Percentiles rank a stretch among this genome's conserved stretches.
phyloP scores from a whole-genome alignment of 2,797 vertebrate species.

The Sylvilagus floridanus region DNA sequence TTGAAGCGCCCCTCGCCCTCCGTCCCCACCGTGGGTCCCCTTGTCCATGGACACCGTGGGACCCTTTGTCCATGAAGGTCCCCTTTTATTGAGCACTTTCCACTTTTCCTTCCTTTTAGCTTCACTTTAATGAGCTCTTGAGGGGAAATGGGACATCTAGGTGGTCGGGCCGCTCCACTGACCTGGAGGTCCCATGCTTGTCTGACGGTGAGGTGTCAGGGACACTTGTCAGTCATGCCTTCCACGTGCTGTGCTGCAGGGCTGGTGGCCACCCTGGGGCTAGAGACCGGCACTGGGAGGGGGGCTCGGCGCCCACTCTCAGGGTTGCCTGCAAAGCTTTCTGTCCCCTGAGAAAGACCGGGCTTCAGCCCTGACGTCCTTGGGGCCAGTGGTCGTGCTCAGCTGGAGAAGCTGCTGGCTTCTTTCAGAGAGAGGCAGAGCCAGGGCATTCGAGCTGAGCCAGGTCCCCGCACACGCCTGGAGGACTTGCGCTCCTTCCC shows the following conservation, averaged over 20 bases:
- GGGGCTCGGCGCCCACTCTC: not conserved
- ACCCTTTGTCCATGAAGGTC: accelerated
- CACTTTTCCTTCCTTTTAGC: not conserved
- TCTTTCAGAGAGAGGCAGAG: not conserved
- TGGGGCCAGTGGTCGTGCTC: not conserved
- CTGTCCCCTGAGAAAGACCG: not conserved
- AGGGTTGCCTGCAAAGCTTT: not conserved
- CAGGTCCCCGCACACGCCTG: too few species aligned
- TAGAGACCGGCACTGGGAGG: not conserved
- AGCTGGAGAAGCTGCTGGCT: not conserved
- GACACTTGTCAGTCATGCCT: too few species aligned
- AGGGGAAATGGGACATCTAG: not conserved
- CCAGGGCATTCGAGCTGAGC: not conserved
- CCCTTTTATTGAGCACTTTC: not conserved
- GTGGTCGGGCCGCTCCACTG: too few species aligned
- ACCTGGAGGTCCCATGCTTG: too few species aligned
- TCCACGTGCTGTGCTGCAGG: too few species aligned
- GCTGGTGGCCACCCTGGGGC: too few species aligned
- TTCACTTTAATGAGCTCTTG: not conserved
- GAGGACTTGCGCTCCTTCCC: not conserved
- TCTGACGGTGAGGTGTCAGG: not conserved
- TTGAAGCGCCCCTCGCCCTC: too few species aligned
- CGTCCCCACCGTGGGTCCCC: too few species aligned
- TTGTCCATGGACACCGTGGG: too few species aligned
- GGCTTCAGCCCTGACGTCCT: not conserved